Conservation (phyloP, 2,888 invertebrate genomes). For the Pseudoips prasinana region DNA sequence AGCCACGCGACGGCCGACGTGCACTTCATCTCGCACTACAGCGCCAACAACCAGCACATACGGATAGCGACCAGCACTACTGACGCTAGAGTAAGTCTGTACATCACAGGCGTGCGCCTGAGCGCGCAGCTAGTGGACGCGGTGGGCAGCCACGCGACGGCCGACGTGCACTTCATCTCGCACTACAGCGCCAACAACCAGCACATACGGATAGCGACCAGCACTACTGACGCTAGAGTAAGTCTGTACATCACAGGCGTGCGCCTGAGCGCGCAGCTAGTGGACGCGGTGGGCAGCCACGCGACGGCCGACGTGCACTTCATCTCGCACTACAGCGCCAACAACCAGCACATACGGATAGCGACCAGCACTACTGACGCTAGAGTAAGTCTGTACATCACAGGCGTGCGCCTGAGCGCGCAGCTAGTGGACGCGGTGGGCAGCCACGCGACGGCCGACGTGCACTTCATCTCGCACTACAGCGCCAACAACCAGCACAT, state of each 20-base stretch:
- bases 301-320: slow-evolving; percentile 87
- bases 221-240: background rate
- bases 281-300: slow-evolving; percentile 85
- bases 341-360: slow-evolving; percentile 92
- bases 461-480: slow-evolving; percentile 89
- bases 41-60: slow-evolving; percentile 91
- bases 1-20: slow-evolving; percentile 86
- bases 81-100: slow-evolving; percentile 84
- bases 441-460: slow-evolving; percentile 84
- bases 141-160: no score
- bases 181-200: background rate
- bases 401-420: slow-evolving; percentile 86
- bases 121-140: no score
- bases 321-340: slow-evolving; percentile 90
- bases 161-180: no score
- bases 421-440: slow-evolving; percentile 86
- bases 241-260: slow-evolving; percentile 83
- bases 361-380: slow-evolving; percentile 92
- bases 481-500: slow-evolving; percentile 92
- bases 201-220: background rate
- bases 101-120: background rate
- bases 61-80: slow-evolving; percentile 93
- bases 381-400: slow-evolving; percentile 81
- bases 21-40: slow-evolving; percentile 89
- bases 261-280: slow-evolving; percentile 85